Percentiles rank a stretch among this genome's conserved stretches.
phyloP scores from a whole-genome alignment of 2,888 invertebrate genomes.

The Molanna angustata region DNA sequence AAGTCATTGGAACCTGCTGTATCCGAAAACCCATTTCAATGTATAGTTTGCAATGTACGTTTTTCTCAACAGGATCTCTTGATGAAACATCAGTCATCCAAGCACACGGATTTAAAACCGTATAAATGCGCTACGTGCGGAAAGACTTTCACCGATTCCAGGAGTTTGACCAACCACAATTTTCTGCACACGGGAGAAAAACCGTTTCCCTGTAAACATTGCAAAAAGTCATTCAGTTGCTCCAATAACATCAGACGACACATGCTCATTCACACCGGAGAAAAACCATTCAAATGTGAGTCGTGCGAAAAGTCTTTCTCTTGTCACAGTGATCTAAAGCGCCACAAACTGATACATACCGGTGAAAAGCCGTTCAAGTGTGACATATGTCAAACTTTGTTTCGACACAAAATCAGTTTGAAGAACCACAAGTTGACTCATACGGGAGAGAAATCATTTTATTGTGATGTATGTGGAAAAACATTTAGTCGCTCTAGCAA shows the following conservation, averaged over 20 bases:
- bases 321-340: neutral
- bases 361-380: neutral
- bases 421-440: conserved; percentile 1
- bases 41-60: too few species aligned
- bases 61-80: too few species aligned
- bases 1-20: too few species aligned
- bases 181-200: too few species aligned
- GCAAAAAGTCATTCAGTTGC: neutral
- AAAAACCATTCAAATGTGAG: neutral
- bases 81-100: too few species aligned
- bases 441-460: neutral
- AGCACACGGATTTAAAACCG: too few species aligned
- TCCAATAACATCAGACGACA: neutral
- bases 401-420: neutral
- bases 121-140: too few species aligned
- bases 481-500: neutral
- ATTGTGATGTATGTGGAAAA: neutral
- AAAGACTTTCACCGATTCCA: too few species aligned
- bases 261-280: neutral
- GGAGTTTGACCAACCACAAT: too few species aligned
- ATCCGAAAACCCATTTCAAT: too few species aligned
- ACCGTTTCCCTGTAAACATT: too few species aligned
- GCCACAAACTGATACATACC: neutral
- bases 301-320: neutral
- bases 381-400: neutral